phyloP scores from a whole-genome alignment of 2,888 invertebrate genomes.

The Caenorhabditis wallacei region DNA sequence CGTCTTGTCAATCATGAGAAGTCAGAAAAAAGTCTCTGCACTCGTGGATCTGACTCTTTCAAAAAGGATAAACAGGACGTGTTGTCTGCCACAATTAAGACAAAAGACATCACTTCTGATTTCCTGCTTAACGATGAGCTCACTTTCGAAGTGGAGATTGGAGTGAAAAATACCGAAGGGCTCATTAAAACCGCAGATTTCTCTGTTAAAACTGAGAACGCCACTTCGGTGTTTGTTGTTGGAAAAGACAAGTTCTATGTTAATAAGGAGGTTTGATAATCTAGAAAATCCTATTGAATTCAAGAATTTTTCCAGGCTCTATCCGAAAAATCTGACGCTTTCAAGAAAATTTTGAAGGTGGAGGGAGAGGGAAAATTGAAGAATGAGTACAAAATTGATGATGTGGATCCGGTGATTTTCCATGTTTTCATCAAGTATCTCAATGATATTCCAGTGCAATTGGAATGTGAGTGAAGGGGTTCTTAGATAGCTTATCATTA shows the following conservation, averaged over 20 bases:
- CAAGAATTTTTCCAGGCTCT: slow-evolving; percentile 19
- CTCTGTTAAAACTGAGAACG: slow-evolving; percentile 1
- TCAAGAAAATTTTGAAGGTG: background rate
- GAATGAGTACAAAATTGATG: slow-evolving; percentile 15
- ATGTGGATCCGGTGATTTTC: slow-evolving; percentile 9
- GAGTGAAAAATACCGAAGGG: slow-evolving; percentile 17
- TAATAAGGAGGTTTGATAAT: background rate
- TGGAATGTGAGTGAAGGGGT: slow-evolving; percentile 2
- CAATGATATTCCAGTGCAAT: slow-evolving; percentile 8
- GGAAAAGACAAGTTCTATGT: slow-evolving; percentile 11
- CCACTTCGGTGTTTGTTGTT: slow-evolving; percentile 1
- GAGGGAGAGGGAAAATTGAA: slow-evolving; percentile 2
- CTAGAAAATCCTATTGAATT: background rate
- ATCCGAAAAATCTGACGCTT: slow-evolving; percentile 1
- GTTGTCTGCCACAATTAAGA: background rate
- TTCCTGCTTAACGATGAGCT: slow-evolving; percentile 20
- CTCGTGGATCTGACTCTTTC: slow-evolving; percentile 1
- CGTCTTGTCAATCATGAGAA: slow-evolving; percentile 16
- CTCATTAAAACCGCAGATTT: slow-evolving; percentile 2
- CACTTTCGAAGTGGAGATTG: slow-evolving; percentile 38
- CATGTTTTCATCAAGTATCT: slow-evolving; percentile 15
- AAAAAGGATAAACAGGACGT: background rate
- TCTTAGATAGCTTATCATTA: too few relatives aligned
- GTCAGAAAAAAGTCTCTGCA: background rate
- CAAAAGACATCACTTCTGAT: background rate